Base-by-base conservation (phyloP, 2,113 vertebrate genomes). In the Piprites chloris region DNA sequence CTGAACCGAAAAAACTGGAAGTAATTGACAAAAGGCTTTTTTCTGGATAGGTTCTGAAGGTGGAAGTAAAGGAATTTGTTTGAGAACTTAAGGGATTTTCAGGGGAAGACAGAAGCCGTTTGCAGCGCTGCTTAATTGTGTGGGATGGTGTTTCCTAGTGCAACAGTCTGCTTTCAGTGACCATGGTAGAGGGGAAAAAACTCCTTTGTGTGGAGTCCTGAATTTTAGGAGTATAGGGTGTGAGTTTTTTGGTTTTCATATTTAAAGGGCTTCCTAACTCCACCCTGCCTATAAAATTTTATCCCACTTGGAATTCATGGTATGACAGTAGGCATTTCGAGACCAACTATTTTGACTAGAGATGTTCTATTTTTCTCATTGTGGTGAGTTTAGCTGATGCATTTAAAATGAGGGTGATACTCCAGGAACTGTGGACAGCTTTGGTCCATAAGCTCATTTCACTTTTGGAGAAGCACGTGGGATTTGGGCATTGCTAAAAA, bases 1-100 rank as follows among this genome's bases (percentile, higher is more conserved):
- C 61, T 84, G 41, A 74, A 65, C n/a, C 47, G 41, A 46, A 78
- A 78, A 73, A 73, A 33, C 44, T 65, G 76, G 73, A 87, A 78
- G 72, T 84, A 86, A 72, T 88, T 92, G 61, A 63, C 79, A 95
- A 88, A 93, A n/a, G 71, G 18, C 23, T 90, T 61, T 82, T 63
- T 71, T 90, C 35, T 56, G 73, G n/a, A 7, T 84, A 30, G 1
- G 0, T 85, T 81, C 61, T 76, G 69, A 90, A 52, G 47, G 47
- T 67, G 81, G 18, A 76, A 75, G 61, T 37, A 79, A 81, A 91
- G 62, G 42, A 50, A 9, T 84, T 56, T 59, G 94, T 68, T 28
- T 2, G 5, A 46, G 18, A 66, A 77, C 55, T 26, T 11, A 27
- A 32, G 26, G 13, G 28, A 23, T 77, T 89, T 92, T 84, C 32